Base-by-base conservation (phyloP, 2,797 vertebrate genomes). In the Eremophila alpestris region DNA sequence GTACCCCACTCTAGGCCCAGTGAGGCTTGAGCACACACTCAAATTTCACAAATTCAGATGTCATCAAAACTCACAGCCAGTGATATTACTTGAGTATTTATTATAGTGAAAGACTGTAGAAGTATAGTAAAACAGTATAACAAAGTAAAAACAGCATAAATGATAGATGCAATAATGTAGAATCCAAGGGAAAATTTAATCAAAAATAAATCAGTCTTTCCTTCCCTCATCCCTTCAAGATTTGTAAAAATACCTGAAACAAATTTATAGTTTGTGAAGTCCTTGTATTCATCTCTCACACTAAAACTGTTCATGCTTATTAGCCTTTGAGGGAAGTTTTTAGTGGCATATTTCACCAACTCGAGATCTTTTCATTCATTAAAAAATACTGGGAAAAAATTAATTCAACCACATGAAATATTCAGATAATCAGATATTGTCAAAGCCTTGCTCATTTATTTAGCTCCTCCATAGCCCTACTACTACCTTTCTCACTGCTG, bases 131-230 rank as follows among this genome's bases (percentile, higher is more conserved):
- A 84, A 67, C 7, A 51, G 3, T 2, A 16, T 9, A 76, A 51
- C 8, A 51, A 36, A 41, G 4, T 54, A 59, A 80, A 89, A 73
- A 0, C 1, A 58, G 10, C 16, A 13, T 17, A 56, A 64, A 26
- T 45, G 2, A 65, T 4, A 54, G 26, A 55, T 49, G 8, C 9
- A 70, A 59, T 29, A 24, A 54, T 9, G 9, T 40, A 40, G 3
- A n/a, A 46, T 20, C 5, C n/a, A 62, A 65, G 16, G 16, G 60
- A 62, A 89, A 58, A n/a, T 4, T 18, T 30, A 8, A 46, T 46
- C 2, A 41, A 30, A 65, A 84, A 30, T 3, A 77, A 88, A 45
- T 18, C 0, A 1, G 0, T 1, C 13, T 10, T 41, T 49, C 29
- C 5, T 7, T 11, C 38, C 38, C 1, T 5, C 1, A 6, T 16